These are phyloP conservation scores for Euphydryas editha DNA, from an alignment of 2,888 invertebrate species.

Conservation along the genomic window DNA sequence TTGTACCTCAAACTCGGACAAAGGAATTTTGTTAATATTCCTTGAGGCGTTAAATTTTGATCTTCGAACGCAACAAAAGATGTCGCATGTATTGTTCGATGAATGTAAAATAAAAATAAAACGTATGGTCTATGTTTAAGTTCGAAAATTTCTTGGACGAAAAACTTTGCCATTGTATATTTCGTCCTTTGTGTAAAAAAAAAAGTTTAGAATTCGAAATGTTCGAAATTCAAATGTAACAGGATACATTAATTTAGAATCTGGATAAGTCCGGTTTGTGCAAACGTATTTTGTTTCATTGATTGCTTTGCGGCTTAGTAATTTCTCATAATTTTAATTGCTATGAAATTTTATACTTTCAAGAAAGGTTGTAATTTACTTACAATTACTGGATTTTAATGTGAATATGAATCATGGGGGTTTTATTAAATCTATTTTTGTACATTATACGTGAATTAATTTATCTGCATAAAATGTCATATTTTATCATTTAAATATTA, in stretches of 20 bases:
- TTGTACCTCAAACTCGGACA: constrained; percentile 50
- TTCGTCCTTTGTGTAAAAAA: constrained; percentile 14
- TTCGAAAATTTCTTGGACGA: constrained; percentile 23
- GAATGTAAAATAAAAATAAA: constrained; percentile 29
- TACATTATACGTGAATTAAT: too few species aligned
- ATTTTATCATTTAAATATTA: constrained; percentile 6
- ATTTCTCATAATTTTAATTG: constrained; percentile 46
- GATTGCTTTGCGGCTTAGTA: constrained; percentile 31
- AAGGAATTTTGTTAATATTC: constrained; percentile 52
- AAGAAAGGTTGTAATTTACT: constrained; percentile 20
- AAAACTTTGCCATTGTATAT: constrained; percentile 24
- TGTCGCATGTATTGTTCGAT: constrained; percentile 51
- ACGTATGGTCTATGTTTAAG: constrained; percentile 7
- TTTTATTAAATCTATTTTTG: not conserved
- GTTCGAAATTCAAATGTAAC: constrained; percentile 45
- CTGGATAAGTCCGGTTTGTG: constrained; percentile 36
- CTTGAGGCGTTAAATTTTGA: constrained; percentile 73
- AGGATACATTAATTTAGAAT: constrained; percentile 53
- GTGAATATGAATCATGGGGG: not conserved
- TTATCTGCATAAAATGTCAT: not conserved
- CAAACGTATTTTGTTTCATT: constrained; percentile 42
- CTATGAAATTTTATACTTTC: constrained; percentile 45
- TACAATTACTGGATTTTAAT: not conserved
- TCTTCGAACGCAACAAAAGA: constrained; percentile 54
- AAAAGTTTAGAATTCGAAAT: constrained; percentile 7